phyloP scores from a whole-genome alignment of 2,888 invertebrate genomes.

The Homarus gammarus region DNA sequence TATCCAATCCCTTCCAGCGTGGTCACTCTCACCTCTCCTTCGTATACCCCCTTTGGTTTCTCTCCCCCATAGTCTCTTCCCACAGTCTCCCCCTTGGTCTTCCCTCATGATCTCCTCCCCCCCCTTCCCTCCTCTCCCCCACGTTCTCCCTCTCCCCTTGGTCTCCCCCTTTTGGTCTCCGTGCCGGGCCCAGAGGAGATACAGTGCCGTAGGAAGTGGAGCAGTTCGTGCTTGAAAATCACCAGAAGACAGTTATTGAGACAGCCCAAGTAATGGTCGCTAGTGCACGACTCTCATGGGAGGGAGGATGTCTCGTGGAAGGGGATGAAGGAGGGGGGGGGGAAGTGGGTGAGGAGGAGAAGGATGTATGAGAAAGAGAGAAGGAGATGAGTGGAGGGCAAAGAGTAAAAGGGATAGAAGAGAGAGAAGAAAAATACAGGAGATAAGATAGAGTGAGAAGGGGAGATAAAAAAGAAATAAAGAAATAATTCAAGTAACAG shows the following conservation, averaged over 20 bases:
- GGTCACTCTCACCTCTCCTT: too few species aligned
- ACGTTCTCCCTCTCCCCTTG: background rate
- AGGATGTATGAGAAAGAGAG: background rate
- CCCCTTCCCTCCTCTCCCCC: background rate
- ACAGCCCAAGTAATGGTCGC: conserved; percentile 16
- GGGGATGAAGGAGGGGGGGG: background rate
- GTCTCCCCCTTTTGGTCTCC: background rate
- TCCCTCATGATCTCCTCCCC: background rate
- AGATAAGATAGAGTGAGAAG: too few species aligned
- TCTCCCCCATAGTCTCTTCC: background rate
- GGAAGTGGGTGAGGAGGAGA: background rate
- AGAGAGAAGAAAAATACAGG: too few species aligned
- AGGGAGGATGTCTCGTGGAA: background rate
- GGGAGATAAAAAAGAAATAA: too few species aligned
- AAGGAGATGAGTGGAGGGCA: background rate
- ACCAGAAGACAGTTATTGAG: conserved; percentile 35
- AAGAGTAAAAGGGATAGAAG: background rate
- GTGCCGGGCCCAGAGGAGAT: background rate
- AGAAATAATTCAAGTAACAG: too few species aligned
- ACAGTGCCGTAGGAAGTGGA: conserved; percentile 10
- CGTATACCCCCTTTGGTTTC: too few species aligned
- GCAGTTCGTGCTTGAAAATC: conserved; percentile 28
- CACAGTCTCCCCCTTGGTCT: background rate
- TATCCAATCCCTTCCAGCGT: too few species aligned
- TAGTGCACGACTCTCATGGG: background rate